Evolutionary conservation across 2,888 invertebrate species (phyloP).

Genomic region (Octonoba sinensis): DNA sequence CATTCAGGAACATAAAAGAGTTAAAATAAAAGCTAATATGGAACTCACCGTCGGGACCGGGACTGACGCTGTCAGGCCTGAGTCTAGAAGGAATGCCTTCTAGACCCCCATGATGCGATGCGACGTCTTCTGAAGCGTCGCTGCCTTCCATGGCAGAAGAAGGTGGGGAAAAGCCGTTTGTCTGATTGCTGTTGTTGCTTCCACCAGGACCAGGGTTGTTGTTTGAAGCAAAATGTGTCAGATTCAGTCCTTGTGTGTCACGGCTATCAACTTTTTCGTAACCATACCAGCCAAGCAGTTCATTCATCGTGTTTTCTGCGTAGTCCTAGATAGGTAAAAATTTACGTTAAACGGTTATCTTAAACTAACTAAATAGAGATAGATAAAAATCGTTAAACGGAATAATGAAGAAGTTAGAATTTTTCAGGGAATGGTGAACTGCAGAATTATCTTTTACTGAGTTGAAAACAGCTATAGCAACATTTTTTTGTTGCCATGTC

Average conservation of each 20-base stretch:
- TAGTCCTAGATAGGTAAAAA: constrained; percentile 78
- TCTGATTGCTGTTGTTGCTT: constrained; percentile 28
- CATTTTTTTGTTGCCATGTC: too few species aligned
- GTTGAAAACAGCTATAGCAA: too few species aligned
- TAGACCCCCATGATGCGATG: constrained; percentile 18
- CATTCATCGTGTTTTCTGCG: constrained; percentile 93
- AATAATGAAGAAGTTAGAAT: too few species aligned
- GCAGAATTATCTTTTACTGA: too few species aligned
- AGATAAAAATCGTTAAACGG: neutral
- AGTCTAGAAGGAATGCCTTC: constrained; percentile 18
- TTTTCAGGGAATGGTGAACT: too few species aligned
- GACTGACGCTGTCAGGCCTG: constrained; percentile 40
- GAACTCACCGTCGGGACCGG: constrained; percentile 45
- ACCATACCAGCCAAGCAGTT: constrained; percentile 91
- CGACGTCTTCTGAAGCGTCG: constrained; percentile 43
- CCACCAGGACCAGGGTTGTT: constrained; percentile 15
- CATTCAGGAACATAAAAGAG: too few species aligned
- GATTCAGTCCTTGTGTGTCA: constrained; percentile 75
- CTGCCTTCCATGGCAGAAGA: constrained; percentile 50
- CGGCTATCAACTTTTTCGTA: constrained; percentile 81
- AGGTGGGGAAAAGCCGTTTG: constrained; percentile 35
- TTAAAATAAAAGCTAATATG: neutral
- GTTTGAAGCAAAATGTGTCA: constrained; percentile 68
- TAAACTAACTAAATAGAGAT: neutral
- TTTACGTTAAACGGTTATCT: neutral